Conservation (phyloP, 37 sponge, comb jelly and placozoan genomes). For the Hexactinellida sp. region DNA sequence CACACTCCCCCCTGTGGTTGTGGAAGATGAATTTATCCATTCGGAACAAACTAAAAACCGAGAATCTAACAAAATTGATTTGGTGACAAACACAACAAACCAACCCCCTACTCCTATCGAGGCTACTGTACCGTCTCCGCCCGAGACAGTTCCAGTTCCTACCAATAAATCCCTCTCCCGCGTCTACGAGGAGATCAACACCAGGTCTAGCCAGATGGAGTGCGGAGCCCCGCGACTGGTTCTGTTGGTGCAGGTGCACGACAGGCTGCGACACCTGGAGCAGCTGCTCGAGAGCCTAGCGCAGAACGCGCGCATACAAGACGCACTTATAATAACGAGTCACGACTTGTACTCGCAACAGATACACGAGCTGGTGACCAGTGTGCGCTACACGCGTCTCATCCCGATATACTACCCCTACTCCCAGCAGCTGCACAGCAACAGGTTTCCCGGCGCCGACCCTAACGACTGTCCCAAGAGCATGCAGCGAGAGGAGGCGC, state of each 20-base stretch:
- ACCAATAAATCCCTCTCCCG: not conserved
- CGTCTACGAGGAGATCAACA: not conserved
- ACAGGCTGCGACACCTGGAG: slow-evolving; percentile 39
- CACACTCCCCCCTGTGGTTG: too few species aligned
- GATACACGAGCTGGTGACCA: slow-evolving; percentile 33
- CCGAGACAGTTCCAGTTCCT: not conserved
- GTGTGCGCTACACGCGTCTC: slow-evolving; percentile 49
- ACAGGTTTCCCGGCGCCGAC: slow-evolving; percentile 52
- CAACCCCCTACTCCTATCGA: not conserved
- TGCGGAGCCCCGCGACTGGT: slow-evolving; percentile 23
- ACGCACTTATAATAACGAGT: slow-evolving; percentile 48
- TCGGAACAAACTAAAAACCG: not conserved
- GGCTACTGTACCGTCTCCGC: not conserved
- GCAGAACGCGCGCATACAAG: slow-evolving; percentile 30
- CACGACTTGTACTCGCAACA: slow-evolving; percentile 55
- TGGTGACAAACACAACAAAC: not conserved
- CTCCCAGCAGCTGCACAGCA: slow-evolving; percentile 46
- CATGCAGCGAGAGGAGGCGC: slow-evolving; percentile 28
- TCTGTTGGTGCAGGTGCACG: slow-evolving; percentile 57
- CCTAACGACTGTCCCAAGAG: slow-evolving; percentile 52
- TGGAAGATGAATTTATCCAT: too few species aligned
- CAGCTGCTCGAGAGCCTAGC: slow-evolving; percentile 44
- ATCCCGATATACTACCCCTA: slow-evolving; percentile 63
- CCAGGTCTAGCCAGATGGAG: not conserved
- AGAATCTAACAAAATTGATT: not conserved